phyloP scores from a whole-genome alignment of 2,888 invertebrate genomes.

The Amiota minor region DNA sequence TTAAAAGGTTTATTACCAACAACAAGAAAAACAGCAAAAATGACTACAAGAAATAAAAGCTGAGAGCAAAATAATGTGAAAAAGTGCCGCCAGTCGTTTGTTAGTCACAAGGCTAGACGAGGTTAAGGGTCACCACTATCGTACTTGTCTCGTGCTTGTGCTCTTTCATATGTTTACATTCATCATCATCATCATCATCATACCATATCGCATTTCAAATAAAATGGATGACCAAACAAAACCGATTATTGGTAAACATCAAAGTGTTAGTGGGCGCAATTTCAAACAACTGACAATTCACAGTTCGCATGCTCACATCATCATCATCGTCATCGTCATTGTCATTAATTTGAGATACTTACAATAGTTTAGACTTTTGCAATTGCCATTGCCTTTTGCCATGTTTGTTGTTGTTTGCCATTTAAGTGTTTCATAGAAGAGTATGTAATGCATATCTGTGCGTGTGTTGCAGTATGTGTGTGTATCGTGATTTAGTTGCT shows the following conservation, averaged over 20 bases:
- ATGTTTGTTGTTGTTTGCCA: slow-evolving; percentile 40
- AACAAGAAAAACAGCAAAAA: slow-evolving; percentile 15
- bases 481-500: slow-evolving; percentile 43
- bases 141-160: too few species aligned
- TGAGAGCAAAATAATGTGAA: not conserved
- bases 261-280: slow-evolving; percentile 42
- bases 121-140: not conserved
- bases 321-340: too few species aligned
- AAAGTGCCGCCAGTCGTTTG: not conserved
- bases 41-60: slow-evolving; percentile 1
- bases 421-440: slow-evolving; percentile 29
- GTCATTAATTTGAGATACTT: too few species aligned
- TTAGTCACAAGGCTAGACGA: not conserved
- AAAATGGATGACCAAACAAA: slow-evolving; percentile 64
- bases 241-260: slow-evolving; percentile 61
- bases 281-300: too few species aligned
- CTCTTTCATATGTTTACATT: too few species aligned
- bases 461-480: not conserved
- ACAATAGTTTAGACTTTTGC: too few species aligned
- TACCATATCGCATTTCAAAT: slow-evolving; percentile 60
- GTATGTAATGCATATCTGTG: not conserved
- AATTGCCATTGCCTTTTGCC: too few species aligned
- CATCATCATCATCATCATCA: not conserved
- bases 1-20: slow-evolving; percentile 50
- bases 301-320: too few species aligned